Evolutionary conservation across 53 echinoderm and acorn worm species (phyloP), one percentile per base, ranked within the genome.

Genomic region (Patiria pectinifera): DNA sequence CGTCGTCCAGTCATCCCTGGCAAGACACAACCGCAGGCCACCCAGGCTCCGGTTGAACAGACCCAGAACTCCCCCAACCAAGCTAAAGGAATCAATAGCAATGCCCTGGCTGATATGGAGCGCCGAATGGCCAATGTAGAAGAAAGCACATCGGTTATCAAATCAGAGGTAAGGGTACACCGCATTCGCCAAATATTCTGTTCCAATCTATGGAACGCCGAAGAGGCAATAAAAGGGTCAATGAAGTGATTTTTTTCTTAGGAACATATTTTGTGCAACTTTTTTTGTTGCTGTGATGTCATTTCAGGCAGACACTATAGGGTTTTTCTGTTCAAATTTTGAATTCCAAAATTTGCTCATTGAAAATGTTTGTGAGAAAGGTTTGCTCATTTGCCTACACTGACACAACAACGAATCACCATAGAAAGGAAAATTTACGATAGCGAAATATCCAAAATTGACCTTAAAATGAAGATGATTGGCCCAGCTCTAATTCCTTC

Each of bases 1-100:
- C 90, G 90, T 62, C 90, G 90, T 6, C 90, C 90, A 7, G 80
- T 69, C 58, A 81, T 90, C 59, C 90, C 90, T 2, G 90, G 90
- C n/a, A 90, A 90, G 81, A 80, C 48, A 19, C 45, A 81, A 23
- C 63, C 80, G 10, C 46, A 24, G 14, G 5, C 59, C 22, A 82
- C 82, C 74, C 4, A 15, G 4, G 70, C 70, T 14, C 18, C 46
- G 1, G 62, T 60, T 60, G 60, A 82, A 82, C n/a, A 45, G 48
- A 48, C 11, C 15, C 80, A 90, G 69, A 46, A 81, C n/a, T 71
- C 48, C 21, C 86, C 49, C 6, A 14, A 19, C 11, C 62, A 22
- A 43, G 79, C 14, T 21, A 16, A 78, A 35, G 35, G 35, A 35
- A 35, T 35, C 6, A 61, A 60, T 13, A 79, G 16, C 46, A 45